A percentile compares a stretch with the other conserved stretches of the same genome.
These are phyloP conservation scores for Onychomys arenicola DNA, from an alignment of 2,797 vertebrate genomes.

Conservation along the genomic window DNA sequence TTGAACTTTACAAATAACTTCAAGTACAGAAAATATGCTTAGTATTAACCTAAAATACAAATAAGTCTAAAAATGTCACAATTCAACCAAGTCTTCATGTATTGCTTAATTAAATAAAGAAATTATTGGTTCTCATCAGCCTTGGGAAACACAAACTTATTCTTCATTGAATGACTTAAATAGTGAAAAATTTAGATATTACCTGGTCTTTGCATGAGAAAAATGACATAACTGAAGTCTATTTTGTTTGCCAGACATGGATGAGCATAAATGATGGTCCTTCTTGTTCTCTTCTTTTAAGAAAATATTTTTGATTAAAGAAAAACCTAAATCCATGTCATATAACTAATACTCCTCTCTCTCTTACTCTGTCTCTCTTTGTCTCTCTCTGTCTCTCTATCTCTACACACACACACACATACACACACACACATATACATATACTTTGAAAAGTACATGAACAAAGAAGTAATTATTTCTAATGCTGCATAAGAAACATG, in stretches of 20 bases:
- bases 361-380: background rate
- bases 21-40: background rate
- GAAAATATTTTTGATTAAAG: background rate
- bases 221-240: background rate
- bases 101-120: background rate
- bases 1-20: background rate
- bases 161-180: background rate
- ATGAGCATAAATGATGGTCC: background rate
- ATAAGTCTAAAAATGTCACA: background rate
- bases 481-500: background rate
- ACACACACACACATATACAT: background rate
- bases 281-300: background rate
- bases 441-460: background rate
- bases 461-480: background rate
- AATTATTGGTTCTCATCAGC: background rate
- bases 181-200: background rate
- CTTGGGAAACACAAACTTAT: background rate
- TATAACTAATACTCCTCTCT: background rate
- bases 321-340: background rate
- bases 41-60: background rate
- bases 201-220: background rate
- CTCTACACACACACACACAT: background rate
- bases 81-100: background rate
- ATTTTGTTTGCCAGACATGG: background rate
- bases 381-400: background rate